Evolutionary conservation across 2,888 invertebrate genomes (phyloP), one percentile per base, ranked within the genome.

Genomic region (Watsonalla cultraria): DNA sequence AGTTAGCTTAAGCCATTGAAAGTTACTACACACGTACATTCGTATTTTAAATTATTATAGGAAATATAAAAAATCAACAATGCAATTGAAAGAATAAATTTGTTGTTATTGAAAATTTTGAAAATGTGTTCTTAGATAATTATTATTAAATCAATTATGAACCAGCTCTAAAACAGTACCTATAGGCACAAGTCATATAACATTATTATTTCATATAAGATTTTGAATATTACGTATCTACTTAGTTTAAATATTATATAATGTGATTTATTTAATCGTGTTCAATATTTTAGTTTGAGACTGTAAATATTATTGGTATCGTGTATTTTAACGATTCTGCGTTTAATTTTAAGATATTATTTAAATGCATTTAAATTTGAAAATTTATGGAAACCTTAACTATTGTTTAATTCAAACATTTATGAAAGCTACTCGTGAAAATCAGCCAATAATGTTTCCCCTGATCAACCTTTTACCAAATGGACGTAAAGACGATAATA

Each of bases 301-400:
- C 68, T 81, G 82, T 82, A 81, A 68, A 78, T 81, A 68, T 67
- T 66, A 68, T 61, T 67, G 67, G 62, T 64, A 67, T 57, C 42
- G 11, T 11, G 5, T 42, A 42, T 11, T 11, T 58, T 51, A 58
- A 37, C 42, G 52, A 52, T 14, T 34, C 51, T 53, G 55, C 51
- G 51, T 54, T 59, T 63, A 51, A 54, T 45, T 60, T 59, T 59
- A 60, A 59, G 54, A 34, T 11, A 51, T 11, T 58, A 66, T 57
- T 58, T 59, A 48, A 52, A 46, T 42, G 57, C 2, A 50, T 52
- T 57, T 62, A 9, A 52, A 54, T 52, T 53, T 11, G 55, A 59
- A 45, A 47, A 15, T 53, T 53, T 54, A 51, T 45, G 56, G 54
- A 59, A 48, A 61, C 51, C 4, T 24, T 2, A 24, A 24, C 24